Evolutionary conservation across 2,113 vertebrate genomes (phyloP).

Genomic region (Nymphicus hollandicus): DNA sequence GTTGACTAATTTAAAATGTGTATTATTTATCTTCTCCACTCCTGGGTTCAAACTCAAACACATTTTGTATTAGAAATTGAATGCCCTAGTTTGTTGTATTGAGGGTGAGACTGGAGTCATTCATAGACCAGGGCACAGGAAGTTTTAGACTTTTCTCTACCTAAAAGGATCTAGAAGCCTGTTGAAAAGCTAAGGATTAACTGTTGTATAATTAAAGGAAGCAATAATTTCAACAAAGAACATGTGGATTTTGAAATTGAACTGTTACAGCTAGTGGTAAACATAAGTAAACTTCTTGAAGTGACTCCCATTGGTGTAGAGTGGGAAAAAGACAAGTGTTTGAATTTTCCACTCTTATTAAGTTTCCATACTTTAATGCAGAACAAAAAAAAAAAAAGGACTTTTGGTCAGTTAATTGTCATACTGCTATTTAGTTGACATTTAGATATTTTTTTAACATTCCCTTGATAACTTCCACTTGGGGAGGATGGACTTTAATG

Average conservation of each 20-base stretch:
- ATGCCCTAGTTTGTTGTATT: not conserved
- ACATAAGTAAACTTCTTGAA: not conserved
- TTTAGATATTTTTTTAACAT: not conserved
- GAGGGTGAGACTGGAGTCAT: not conserved
- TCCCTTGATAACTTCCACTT: not conserved
- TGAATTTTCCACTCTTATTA: not conserved
- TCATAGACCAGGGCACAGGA: accelerated
- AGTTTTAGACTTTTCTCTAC: not conserved
- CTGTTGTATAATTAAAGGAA: not conserved
- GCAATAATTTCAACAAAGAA: constrained; percentile 26
- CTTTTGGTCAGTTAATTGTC: not conserved
- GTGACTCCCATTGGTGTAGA: not conserved
- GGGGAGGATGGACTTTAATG: not conserved
- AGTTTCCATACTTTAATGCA: not conserved
- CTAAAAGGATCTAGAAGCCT: not conserved
- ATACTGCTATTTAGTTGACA: not conserved
- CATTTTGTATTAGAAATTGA: not conserved
- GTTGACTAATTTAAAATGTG: not conserved
- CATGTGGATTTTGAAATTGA: not conserved
- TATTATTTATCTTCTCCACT: not conserved
- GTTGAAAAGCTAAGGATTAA: not conserved
- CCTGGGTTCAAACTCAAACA: not conserved
- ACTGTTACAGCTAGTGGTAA: not conserved
- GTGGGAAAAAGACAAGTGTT: not conserved
- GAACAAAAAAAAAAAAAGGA: not conserved